A percentile compares a stretch with the other conserved stretches of the same genome.
phyloP scores from a whole-genome alignment of 2,113 vertebrate species.

The Odobenus rosmarus region DNA sequence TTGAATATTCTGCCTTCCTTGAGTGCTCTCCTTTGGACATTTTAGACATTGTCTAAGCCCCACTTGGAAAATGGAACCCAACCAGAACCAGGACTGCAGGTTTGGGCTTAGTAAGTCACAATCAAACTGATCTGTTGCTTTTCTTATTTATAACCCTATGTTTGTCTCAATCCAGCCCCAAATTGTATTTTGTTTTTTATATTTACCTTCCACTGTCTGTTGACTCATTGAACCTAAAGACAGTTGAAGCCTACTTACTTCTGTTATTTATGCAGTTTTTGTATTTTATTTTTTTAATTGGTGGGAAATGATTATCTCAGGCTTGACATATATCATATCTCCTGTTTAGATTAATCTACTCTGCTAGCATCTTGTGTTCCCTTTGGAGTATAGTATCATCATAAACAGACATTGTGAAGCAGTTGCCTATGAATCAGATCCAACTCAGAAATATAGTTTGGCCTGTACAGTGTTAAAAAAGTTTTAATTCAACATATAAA shows the following conservation, averaged over 20 bases:
- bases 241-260: background rate
- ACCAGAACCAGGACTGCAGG: background rate
- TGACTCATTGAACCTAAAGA: background rate
- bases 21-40: background rate
- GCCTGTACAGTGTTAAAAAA: slow-evolving; percentile 33
- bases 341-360: background rate
- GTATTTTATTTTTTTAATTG: background rate
- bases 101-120: background rate
- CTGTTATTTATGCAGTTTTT: background rate
- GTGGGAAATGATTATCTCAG: background rate
- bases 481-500: slow-evolving; percentile 27
- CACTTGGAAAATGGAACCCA: background rate
- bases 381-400: background rate
- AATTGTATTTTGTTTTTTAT: background rate
- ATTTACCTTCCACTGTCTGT: background rate
- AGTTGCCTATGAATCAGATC: background rate
- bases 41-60: background rate
- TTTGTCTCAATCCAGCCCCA: background rate
- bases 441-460: background rate
- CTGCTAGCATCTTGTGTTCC: background rate
- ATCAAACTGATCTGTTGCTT: background rate
- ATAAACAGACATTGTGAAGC: background rate
- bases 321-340: background rate
- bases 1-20: background rate
- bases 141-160: background rate